A percentile compares a stretch with the other conserved stretches of the same genome.
These are phyloP conservation scores for Malurus leucopterus DNA, from an alignment of 2,797 vertebrate genomes.

Conservation along the genomic window DNA sequence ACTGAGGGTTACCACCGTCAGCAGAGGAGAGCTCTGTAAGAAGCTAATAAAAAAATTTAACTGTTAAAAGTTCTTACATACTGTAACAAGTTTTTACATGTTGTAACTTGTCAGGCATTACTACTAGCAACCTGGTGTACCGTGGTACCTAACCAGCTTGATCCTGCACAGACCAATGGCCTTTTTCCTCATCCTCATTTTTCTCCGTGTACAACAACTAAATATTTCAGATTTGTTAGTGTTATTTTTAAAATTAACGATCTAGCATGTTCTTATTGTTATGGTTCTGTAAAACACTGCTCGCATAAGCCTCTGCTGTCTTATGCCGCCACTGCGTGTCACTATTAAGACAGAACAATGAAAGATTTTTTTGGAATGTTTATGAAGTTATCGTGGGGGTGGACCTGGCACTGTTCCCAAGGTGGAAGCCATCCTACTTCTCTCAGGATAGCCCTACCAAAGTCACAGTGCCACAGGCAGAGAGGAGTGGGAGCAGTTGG, in stretches of 20 bases:
- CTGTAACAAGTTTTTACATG: not conserved
- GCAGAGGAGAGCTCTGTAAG: not conserved
- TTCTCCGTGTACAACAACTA: not conserved
- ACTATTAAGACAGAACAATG: slow-evolving; percentile 30
- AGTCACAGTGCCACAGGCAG: fast-evolving
- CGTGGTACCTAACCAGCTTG: fast-evolving
- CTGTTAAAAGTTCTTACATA: not conserved
- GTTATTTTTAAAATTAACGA: not conserved
- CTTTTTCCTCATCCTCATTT: not conserved
- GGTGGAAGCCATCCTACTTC: not conserved
- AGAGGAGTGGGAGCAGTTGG: not conserved
- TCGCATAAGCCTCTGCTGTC: not conserved
- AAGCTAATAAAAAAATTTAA: not conserved
- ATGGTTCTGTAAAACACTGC: not conserved
- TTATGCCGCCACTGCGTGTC: not conserved
- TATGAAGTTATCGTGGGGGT: not conserved
- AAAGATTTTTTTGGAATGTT: not conserved
- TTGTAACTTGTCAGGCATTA: not conserved
- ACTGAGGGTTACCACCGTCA: fast-evolving
- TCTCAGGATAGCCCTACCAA: fast-evolving
- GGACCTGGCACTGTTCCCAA: not conserved
- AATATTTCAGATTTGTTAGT: not conserved
- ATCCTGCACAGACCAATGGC: not conserved
- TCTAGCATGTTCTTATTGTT: not conserved
- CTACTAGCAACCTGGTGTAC: not conserved